Base-by-base conservation (phyloP, 2,888 invertebrate species). In the Chloroclystis v-ata region DNA sequence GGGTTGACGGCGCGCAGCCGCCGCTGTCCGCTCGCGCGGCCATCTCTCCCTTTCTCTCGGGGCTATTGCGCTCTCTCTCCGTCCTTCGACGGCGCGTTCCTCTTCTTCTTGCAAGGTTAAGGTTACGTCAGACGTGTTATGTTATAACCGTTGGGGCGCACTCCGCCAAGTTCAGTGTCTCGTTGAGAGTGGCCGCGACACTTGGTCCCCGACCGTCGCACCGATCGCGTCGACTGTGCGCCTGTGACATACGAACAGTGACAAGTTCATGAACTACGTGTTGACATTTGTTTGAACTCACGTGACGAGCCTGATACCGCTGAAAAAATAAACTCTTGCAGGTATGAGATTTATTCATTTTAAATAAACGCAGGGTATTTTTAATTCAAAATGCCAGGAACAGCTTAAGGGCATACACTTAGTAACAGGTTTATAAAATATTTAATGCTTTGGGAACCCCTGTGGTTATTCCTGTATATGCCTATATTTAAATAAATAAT, bases 41-140 rank as follows among this genome's bases (percentile, higher is more conserved):
- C 67, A 77, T 83, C 84, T 82, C 80, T 88, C 86, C 82, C 83
- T 84, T 83, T 86, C 85, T 82, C 81, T 78, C 81, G 59, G 65
- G 69, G 71, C 74, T 86, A 83, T 84, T 67, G 85, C 84, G 70
- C 80, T 87, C 85, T 86, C 84, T 82, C 78, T 85, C 87, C 84
- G 85, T 85, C 85, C 86, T 85, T 87, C 84, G 84, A 75, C 74
- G 70, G 82, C 71, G 81, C 75, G 82, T 84, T 85, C 85, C 86
- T 84, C 87, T 86, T 84, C 85, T 86, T 87, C 87, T 85, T 83
- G 87, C 87, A 87, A 87, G 87, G 87, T 87, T 87, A 87, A 87
- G 87, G 87, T 87, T 87, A 87, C 87, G 87, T 87, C 87, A 87
- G 87, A 85, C 84, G 79, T 87, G 87, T 87, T 87, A 87, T 86